Evolutionary conservation across 1,140 invertebrate genomes (phyloP).

Genomic region (Leptinotarsa defecta): DNA sequence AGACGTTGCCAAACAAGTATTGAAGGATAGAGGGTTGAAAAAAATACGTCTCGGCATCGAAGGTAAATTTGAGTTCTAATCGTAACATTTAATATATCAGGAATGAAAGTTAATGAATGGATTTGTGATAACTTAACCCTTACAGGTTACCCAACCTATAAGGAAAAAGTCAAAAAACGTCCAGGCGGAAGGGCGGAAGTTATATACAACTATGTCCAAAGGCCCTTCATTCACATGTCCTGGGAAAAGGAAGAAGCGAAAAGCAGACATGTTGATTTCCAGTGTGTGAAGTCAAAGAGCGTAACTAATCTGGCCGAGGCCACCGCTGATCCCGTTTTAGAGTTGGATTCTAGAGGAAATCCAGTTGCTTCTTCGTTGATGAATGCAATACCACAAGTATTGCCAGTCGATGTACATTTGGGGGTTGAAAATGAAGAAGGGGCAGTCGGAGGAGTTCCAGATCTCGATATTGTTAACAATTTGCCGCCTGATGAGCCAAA

Average conservation of each 20-base stretch:
- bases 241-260: slow-evolving; percentile 99
- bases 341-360: slow-evolving; percentile 64
- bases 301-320: slow-evolving; percentile 92
- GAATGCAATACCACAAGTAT: slow-evolving; percentile 35
- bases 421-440: slow-evolving; percentile 55
- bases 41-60: slow-evolving; percentile 99
- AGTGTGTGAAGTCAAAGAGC: slow-evolving; percentile 93
- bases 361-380: slow-evolving; percentile 43
- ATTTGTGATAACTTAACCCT: background rate
- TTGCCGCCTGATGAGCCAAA: slow-evolving; percentile 44
- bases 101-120: too few relatives aligned
- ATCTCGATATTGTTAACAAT: slow-evolving; percentile 39
- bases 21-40: slow-evolving; percentile 97
- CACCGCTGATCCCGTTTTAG: slow-evolving; percentile 81
- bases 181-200: slow-evolving; percentile 92
- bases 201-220: slow-evolving; percentile 99
- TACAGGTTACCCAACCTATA: slow-evolving; percentile 93
- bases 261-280: slow-evolving; percentile 98
- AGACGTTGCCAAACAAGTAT: slow-evolving; percentile 97
- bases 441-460: slow-evolving; percentile 54
- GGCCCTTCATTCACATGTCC: slow-evolving; percentile 99
- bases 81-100: too few relatives aligned
- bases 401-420: slow-evolving; percentile 40
- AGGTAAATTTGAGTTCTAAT: slow-evolving; percentile 55
- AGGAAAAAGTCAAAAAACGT: slow-evolving; percentile 92